These are phyloP conservation scores for Rhinolophus sinicus DNA, from an alignment of 2,113 vertebrate species.

Conservation along the genomic window DNA sequence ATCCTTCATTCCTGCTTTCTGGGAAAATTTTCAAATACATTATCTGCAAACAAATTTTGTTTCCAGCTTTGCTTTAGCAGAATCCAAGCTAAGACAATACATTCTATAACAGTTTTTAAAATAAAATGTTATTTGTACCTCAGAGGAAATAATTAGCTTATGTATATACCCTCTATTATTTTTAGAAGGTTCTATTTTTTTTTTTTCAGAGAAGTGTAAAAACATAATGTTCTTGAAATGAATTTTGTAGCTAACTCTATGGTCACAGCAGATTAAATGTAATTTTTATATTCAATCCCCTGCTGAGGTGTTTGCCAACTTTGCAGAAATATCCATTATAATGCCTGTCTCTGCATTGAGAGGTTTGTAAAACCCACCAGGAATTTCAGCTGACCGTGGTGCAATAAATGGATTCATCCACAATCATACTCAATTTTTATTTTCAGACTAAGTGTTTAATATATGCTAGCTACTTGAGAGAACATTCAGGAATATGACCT, in stretches of 20 bases:
- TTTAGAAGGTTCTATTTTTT: neutral
- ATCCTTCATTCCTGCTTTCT: neutral
- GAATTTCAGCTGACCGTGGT: conserved; percentile 11
- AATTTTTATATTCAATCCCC: conserved; percentile 59
- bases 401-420: neutral
- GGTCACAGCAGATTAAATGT: conserved; percentile 51
- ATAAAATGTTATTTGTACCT: neutral
- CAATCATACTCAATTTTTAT: conserved; percentile 53
- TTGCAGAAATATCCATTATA: conserved; percentile 25
- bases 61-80: neutral
- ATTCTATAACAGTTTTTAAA: neutral
- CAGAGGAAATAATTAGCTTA: conserved; percentile 9
- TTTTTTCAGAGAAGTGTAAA: conserved; percentile 22
- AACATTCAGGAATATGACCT: conserved; percentile 3
- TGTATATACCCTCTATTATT: conserved; percentile 20
- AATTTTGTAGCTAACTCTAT: conserved; percentile 62
- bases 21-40: neutral
- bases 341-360: neutral
- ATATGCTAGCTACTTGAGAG: neutral
- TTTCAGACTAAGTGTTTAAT: conserved; percentile 14
- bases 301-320: neutral
- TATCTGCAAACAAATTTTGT: neutral
- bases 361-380: neutral
- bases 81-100: neutral
- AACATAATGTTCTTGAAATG: neutral